Evolutionary conservation across 92 coral and sea anemone species (phyloP).

Genomic region (Galaxea fascicularis): DNA sequence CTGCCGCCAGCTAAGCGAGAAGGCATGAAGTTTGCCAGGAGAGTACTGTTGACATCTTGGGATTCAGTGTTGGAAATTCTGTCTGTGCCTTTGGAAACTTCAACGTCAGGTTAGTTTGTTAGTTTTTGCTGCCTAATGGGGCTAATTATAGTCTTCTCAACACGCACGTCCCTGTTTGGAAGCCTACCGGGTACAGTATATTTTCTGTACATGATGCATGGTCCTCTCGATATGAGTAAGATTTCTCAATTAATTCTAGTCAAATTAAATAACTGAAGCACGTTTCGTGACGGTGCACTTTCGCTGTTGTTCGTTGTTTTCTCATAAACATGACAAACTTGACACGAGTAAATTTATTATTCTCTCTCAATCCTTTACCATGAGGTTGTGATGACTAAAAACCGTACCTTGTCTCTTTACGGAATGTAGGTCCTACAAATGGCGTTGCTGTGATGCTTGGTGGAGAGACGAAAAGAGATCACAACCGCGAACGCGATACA

Average conservation of each 20-base stretch:
- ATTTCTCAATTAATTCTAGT: too few relatives aligned
- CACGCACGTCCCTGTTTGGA: too few relatives aligned
- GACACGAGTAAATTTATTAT: neutral
- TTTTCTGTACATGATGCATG: too few relatives aligned
- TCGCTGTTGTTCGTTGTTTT: too few relatives aligned
- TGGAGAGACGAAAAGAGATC: conserved; percentile 90
- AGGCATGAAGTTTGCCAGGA: conserved; percentile 96
- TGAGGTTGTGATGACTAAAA: neutral
- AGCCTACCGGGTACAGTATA: too few relatives aligned
- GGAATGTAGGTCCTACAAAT: conserved; percentile 68
- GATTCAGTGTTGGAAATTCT: conserved; percentile 94
- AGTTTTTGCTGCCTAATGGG: neutral
- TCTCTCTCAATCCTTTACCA: neutral
- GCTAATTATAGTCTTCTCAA: too few relatives aligned
- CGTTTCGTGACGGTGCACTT: too few relatives aligned
- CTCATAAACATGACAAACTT: neutral
- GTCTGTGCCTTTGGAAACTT: conserved; percentile 92
- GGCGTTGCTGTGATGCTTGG: conserved; percentile 95
- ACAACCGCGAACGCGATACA: conserved; percentile 95
- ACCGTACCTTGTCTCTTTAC: neutral
- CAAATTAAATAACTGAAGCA: too few relatives aligned
- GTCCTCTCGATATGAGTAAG: too few relatives aligned
- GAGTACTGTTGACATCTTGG: conserved; percentile 94
- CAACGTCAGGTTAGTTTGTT: conserved; percentile 70
- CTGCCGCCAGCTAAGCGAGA: conserved; percentile 89